Evolutionary conservation across 2,888 invertebrate genomes (phyloP).

Genomic region (Tethea ocularis): DNA sequence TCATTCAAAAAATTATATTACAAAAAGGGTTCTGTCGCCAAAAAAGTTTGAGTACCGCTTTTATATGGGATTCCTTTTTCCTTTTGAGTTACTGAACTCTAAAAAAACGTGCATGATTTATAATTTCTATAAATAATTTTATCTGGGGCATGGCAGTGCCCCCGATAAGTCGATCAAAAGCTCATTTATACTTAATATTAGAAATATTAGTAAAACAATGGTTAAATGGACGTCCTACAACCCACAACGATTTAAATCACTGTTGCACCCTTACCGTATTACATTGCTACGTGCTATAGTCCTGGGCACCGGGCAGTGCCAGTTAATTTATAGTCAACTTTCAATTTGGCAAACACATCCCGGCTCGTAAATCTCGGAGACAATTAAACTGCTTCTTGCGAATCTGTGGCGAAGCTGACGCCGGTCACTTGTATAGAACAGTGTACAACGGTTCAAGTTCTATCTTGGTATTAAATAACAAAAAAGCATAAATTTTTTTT

Average conservation of each 20-base stretch:
- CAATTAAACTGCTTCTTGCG: slow-evolving; percentile 74
- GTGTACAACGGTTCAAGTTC: background rate
- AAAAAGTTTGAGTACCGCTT: too few species aligned
- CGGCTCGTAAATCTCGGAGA: slow-evolving; percentile 68
- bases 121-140: too few species aligned
- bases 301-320: slow-evolving; percentile 30
- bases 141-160: too few species aligned
- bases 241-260: background rate
- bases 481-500: too few species aligned
- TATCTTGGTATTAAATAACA: background rate
- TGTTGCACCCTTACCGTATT: background rate
- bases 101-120: too few species aligned
- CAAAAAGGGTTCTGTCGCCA: too few species aligned
- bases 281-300: background rate
- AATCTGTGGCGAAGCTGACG: slow-evolving; percentile 45
- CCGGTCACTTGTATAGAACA: slow-evolving; percentile 29
- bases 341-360: slow-evolving; percentile 76
- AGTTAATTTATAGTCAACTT: slow-evolving; percentile 78
- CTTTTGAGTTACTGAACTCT: too few species aligned
- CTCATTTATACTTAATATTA: background rate
- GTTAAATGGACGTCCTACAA: background rate
- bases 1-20: too few species aligned
- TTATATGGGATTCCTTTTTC: too few species aligned
- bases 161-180: too few species aligned
- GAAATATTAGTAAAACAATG: background rate